Evolutionary conservation across 1,140 invertebrate genomes (phyloP).

Genomic region (Ostrea denselamellosa): DNA sequence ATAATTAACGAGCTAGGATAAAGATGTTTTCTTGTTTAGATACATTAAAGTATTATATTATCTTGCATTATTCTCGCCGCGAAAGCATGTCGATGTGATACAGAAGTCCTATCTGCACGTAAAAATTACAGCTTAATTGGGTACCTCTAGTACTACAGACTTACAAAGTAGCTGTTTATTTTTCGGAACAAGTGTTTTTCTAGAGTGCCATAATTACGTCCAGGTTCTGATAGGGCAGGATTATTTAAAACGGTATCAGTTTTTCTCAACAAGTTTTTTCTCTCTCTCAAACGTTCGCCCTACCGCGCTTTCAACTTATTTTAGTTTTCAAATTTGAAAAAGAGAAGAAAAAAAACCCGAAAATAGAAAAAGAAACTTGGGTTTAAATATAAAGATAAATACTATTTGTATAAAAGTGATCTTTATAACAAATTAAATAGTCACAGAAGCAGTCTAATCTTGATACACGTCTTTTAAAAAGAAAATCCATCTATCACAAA

Average conservation of each 20-base stretch:
- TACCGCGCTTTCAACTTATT: slow-evolving; percentile 17
- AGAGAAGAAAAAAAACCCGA: neutral
- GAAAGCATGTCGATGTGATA: neutral
- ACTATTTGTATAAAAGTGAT: slow-evolving; percentile 10
- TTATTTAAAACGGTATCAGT: neutral
- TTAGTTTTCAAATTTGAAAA: slow-evolving; percentile 11
- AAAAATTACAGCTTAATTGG: slow-evolving; percentile 27
- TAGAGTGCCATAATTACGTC: slow-evolving; percentile 17
- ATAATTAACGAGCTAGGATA: too few relatives aligned
- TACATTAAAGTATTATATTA: neutral
- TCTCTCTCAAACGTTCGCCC: neutral
- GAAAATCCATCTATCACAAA: slow-evolving; percentile 29
- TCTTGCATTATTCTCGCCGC: neutral
- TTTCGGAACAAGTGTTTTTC: slow-evolving; percentile 17
- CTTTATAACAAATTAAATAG: slow-evolving; percentile 31
- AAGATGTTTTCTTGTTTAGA: too few relatives aligned
- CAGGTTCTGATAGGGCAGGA: neutral
- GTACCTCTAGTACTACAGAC: neutral
- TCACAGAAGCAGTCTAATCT: slow-evolving; percentile 21
- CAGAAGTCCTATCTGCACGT: neutral
- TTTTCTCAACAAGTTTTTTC: neutral
- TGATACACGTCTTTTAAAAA: neutral
- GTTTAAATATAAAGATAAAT: slow-evolving; percentile 33
- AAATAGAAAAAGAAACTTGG: neutral
- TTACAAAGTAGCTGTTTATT: neutral